Evolutionary conservation across 2,888 invertebrate genomes (phyloP), one percentile per base, ranked within the genome.

Genomic region (Hypomecis punctinalis): DNA sequence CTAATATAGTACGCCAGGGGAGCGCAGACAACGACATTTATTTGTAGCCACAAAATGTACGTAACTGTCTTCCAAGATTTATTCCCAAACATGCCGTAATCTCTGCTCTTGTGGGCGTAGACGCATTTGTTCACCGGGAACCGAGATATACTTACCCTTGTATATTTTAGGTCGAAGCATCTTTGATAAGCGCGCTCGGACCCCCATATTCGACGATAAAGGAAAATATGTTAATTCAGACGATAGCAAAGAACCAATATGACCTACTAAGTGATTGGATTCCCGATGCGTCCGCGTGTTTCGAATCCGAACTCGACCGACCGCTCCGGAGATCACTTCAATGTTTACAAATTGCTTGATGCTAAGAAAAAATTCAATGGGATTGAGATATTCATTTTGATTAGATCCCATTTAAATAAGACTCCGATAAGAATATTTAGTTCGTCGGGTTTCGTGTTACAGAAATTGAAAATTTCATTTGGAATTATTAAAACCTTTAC

Each of bases 251-350:
- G 85, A 87, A 81, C 84, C 85, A 86, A 89, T 89, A 90, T 91
- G 86, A 89, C 89, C 91, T 83, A 88, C 91, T 92, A 92, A 93
- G 92, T 93, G 93, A 93, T 92, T 92, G 91, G 92, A 81, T 90
- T 87, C 77, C 85, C 80, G 82, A 82, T 85, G 83, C 82, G 82
- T 79, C 77, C 78, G 81, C 88, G 89, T 89, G 90, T 87, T 86
- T 88, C 79, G 90, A 91, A 92, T 91, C 86, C 83, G 83, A 86
- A 89, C 83, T 76, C 74, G 66, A 58, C 66, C 73, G 77, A 69
- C 69, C 70, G 75, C 73, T 77, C 81, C 83, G 78, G 81, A 85
- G 80, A 83, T 82, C 77, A 80, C 77, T 77, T 75, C 90, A 90
- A 91, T 91, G 91, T 89, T 91, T 91, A 91, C 87, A 87, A 91